Conservation (phyloP, 2,888 invertebrate genomes). For the Gisinianus flammeolus region DNA sequence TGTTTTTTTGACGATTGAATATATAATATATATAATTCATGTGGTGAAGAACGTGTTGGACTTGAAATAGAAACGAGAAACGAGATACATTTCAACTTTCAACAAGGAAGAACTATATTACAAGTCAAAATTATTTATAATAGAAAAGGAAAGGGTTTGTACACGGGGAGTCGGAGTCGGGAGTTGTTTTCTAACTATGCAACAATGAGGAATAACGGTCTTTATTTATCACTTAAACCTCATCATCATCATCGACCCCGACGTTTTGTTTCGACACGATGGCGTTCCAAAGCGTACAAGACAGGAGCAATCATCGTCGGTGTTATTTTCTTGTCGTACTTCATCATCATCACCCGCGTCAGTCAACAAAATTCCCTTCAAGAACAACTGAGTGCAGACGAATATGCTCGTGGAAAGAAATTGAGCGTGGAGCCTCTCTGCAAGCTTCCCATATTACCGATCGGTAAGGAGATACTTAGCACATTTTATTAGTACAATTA, state of each 20-base stretch:
- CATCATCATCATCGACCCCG: neutral
- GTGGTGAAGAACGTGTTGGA: too few relatives aligned
- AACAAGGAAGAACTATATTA: too few relatives aligned
- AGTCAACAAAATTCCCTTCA: neutral
- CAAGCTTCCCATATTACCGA: constrained; percentile 67
- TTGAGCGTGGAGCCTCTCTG: neutral
- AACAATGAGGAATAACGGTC: constrained; percentile 3
- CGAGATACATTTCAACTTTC: too few relatives aligned
- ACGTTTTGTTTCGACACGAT: neutral
- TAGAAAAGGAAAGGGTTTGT: too few relatives aligned
- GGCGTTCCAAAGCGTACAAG: constrained; percentile 8
- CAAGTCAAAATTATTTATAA: too few relatives aligned
- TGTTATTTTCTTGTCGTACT: neutral
- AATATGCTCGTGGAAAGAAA: constrained; percentile 6
- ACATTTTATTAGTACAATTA: too few relatives aligned
- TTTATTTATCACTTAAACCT: neutral
- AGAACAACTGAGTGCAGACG: neutral
- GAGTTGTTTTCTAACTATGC: too few relatives aligned
- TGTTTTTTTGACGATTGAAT: too few relatives aligned
- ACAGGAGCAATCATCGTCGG: neutral
- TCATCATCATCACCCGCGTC: constrained; percentile 8
- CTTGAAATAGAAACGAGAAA: too few relatives aligned
- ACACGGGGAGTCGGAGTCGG: too few relatives aligned
- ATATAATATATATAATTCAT: too few relatives aligned
- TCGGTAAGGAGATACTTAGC: too few relatives aligned